A percentile compares a stretch with the other conserved stretches of the same genome.
These are phyloP conservation scores for Neocrepidodera transversa DNA, from an alignment of 2,888 invertebrate species.

Conservation along the genomic window DNA sequence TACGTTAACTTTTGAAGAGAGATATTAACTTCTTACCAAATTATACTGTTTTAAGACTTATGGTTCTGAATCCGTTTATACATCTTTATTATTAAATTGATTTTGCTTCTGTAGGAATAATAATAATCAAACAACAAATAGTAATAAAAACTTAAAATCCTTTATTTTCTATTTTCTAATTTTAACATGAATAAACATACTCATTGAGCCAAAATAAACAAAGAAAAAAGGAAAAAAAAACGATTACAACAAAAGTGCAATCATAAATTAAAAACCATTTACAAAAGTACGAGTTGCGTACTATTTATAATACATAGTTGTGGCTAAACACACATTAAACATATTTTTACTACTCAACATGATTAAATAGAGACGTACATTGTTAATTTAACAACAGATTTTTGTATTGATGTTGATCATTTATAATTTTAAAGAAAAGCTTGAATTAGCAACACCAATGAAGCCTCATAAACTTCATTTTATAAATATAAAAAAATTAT, in stretches of 20 bases:
- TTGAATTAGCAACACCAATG: no score
- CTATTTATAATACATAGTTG: slow-evolving; percentile 37
- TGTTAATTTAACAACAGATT: background rate
- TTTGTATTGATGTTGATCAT: no score
- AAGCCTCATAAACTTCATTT: no score
- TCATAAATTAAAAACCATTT: slow-evolving; percentile 43
- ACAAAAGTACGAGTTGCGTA: slow-evolving; percentile 40
- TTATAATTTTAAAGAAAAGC: no score
- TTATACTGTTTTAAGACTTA: no score
- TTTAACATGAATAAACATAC: slow-evolving; percentile 55
- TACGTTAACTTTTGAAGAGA: no score
- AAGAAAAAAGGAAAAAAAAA: slow-evolving; percentile 30
- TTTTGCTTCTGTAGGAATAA: no score
- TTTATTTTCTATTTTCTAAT: slow-evolving; percentile 54
- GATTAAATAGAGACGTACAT: background rate
- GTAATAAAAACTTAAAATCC: slow-evolving; percentile 57
- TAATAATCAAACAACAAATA: slow-evolving; percentile 32
- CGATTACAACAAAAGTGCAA: slow-evolving; percentile 48
- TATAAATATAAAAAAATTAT: no score
- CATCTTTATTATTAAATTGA: no score
- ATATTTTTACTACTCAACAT: slow-evolving; percentile 7
- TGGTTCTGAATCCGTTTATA: no score
- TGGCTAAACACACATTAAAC: slow-evolving; percentile 21
- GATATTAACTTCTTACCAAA: no score
- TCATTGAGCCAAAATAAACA: slow-evolving; percentile 50